A percentile compares a stretch with the other conserved stretches of the same genome.
Conservation (phyloP, 2,888 invertebrate genomes). For the Pollenia amentaria region DNA sequence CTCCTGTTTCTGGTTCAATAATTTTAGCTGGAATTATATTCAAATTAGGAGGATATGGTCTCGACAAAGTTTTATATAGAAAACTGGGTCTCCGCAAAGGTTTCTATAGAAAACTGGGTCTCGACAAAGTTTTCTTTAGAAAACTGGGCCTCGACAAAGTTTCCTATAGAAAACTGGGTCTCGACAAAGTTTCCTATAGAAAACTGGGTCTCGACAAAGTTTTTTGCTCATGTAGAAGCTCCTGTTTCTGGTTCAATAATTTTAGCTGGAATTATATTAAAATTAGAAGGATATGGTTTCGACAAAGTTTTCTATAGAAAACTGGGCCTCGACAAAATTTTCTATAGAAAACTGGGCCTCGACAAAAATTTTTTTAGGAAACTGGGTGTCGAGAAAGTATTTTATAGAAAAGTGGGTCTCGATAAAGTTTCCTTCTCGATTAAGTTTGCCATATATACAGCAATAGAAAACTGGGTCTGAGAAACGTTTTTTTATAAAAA, state of each 20-base stretch:
- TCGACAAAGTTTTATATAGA: neutral
- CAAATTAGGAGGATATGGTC: too few species aligned
- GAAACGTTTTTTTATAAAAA: too few species aligned
- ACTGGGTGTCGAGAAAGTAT: neutral
- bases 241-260: too few species aligned
- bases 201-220: neutral
- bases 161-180: neutral
- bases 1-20: too few species aligned
- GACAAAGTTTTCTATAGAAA: neutral
- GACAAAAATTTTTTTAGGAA: neutral
- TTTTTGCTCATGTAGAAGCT: too few species aligned
- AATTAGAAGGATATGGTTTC: too few species aligned
- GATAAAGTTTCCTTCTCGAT: too few species aligned
- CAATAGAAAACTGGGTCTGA: too few species aligned
- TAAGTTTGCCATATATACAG: too few species aligned
- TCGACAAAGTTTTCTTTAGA: neutral
- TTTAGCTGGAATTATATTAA: too few species aligned
- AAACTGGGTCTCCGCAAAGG: too few species aligned
- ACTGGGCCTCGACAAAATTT: neutral
- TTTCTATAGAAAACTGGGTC: neutral
- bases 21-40: too few species aligned
- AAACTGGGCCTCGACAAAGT: neutral
- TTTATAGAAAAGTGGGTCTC: neutral
- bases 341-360: neutral
- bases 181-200: neutral